Conservation (phyloP, 1,140 invertebrate species). For the Caerostris darwini region DNA sequence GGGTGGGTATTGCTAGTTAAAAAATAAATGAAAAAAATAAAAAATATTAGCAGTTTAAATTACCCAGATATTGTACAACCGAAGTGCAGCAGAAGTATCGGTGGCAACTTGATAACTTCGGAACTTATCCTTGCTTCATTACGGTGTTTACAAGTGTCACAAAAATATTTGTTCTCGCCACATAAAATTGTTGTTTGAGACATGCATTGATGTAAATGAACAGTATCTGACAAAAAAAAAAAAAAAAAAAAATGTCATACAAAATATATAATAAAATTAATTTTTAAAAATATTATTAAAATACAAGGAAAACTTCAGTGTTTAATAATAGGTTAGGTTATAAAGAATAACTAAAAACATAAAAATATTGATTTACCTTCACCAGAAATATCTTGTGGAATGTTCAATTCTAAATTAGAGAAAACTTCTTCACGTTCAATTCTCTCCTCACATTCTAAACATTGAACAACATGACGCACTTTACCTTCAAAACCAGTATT, state of each 20-base stretch:
- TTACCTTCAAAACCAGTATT: slow-evolving; percentile 55
- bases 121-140: slow-evolving; percentile 68
- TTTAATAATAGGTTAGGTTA: neutral
- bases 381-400: slow-evolving; percentile 37
- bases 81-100: slow-evolving; percentile 63
- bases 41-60: too few species aligned
- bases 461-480: slow-evolving; percentile 50
- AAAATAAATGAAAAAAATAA: too few species aligned
- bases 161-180: slow-evolving; percentile 65
- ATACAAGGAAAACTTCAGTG: neutral
- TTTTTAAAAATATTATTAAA: neutral
- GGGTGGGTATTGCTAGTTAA: too few species aligned
- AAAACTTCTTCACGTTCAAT: slow-evolving; percentile 50
- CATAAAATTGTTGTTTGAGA: slow-evolving; percentile 45
- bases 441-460: slow-evolving; percentile 52
- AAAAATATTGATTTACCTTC: slow-evolving; percentile 29
- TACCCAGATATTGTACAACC: neutral
- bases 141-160: slow-evolving; percentile 37
- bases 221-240: slow-evolving; percentile 40
- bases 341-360: neutral
- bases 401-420: slow-evolving; percentile 49
- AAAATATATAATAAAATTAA: neutral
- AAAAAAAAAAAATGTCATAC: neutral
- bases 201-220: slow-evolving; percentile 43
- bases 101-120: slow-evolving; percentile 47